phyloP scores from a whole-genome alignment of 2,113 vertebrate genomes.

The Platysternon megacephalum region DNA sequence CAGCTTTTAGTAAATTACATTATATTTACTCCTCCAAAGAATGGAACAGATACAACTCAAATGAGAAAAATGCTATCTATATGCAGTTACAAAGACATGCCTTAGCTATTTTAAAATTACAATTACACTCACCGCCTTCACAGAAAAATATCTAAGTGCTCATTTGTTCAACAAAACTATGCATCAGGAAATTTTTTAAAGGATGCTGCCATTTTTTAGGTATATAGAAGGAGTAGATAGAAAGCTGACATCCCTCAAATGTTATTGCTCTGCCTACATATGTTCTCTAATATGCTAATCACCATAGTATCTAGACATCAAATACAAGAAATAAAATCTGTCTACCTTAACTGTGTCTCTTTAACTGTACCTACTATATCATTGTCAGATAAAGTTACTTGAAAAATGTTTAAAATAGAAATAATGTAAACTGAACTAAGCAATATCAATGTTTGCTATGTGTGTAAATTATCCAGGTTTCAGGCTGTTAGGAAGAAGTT shows the following conservation, averaged over 20 bases:
- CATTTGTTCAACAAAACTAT: background rate
- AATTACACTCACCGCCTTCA: no score
- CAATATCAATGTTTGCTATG: background rate
- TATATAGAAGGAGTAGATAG: background rate
- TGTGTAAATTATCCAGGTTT: slow-evolving; percentile 82
- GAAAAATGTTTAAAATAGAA: background rate
- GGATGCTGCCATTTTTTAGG: background rate
- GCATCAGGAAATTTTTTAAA: background rate
- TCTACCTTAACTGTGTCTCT: background rate
- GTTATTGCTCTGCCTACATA: accelerated
- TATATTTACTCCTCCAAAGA: background rate
- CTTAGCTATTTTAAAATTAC: no score
- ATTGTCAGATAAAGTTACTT: background rate
- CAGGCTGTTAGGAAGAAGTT: slow-evolving; percentile 99
- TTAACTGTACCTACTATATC: background rate
- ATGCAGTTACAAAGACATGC: background rate
- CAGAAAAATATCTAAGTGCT: no score
- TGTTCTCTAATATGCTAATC: background rate
- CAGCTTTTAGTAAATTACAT: background rate
- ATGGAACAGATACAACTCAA: background rate
- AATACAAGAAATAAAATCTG: background rate
- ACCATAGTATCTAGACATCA: background rate
- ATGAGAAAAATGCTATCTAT: background rate
- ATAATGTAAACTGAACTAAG: background rate
- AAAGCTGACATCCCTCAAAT: background rate